phyloP scores from a whole-genome alignment of 2,113 vertebrate genomes.

The Paralichthys olivaceus region DNA sequence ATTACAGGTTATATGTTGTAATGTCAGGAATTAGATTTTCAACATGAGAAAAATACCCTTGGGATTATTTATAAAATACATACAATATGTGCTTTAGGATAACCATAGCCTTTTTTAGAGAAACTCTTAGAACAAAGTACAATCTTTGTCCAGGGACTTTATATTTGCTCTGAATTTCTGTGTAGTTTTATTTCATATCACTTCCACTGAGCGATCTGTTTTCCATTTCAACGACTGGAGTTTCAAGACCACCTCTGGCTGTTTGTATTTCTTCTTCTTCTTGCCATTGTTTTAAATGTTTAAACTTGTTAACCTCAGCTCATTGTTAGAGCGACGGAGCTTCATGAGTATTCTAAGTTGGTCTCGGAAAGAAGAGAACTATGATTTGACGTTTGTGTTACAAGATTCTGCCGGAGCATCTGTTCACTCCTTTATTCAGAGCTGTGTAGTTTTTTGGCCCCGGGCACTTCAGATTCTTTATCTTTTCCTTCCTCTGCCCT shows the following conservation, averaged over 20 bases:
- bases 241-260: background rate
- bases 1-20: background rate
- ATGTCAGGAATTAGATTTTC: background rate
- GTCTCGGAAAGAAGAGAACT: background rate
- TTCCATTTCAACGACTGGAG: background rate
- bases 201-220: background rate
- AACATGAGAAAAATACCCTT: conserved; percentile 4
- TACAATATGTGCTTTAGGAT: conserved; percentile 3
- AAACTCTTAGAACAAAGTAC: background rate
- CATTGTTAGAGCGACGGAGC: background rate
- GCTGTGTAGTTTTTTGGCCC: conserved; percentile 47
- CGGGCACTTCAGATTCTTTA: conserved; percentile 48
- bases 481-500: conserved; percentile 56
- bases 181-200: conserved; percentile 1
- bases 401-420: conserved; percentile 18
- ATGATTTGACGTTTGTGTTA: conserved; percentile 9
- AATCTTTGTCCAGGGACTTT: background rate
- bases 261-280: background rate
- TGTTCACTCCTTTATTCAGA: conserved; percentile 46
- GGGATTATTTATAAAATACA: background rate
- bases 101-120: background rate
- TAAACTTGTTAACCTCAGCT: background rate
- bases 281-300: conserved; percentile 2
- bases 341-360: background rate
- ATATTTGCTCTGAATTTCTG: background rate